phyloP scores from a whole-genome alignment of 2,113 vertebrate genomes.

The Fulmarus glacialis region DNA sequence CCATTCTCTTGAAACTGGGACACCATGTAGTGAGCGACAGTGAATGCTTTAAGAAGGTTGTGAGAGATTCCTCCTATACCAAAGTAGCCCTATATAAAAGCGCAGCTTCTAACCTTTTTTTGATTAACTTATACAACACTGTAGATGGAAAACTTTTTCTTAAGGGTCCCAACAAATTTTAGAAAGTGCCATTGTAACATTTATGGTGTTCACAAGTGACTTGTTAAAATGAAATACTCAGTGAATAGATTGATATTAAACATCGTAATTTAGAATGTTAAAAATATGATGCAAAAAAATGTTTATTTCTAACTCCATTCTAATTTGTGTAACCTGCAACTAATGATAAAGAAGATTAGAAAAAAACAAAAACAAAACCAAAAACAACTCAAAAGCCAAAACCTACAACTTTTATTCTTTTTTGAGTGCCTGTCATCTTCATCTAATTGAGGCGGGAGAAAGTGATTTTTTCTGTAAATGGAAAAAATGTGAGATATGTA shows the following conservation, averaged over 20 bases:
- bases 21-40: not conserved
- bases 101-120: not conserved
- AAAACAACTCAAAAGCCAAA: not conserved
- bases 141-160: not conserved
- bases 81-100: not conserved
- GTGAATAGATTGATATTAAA: not conserved
- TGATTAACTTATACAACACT: not conserved
- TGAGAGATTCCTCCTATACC: not conserved
- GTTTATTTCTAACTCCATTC: not conserved
- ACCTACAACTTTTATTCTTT: not conserved
- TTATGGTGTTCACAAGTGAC: not conserved
- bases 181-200: not conserved
- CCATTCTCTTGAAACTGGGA: not conserved
- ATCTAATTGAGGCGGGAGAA: not conserved
- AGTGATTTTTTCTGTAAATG: not conserved
- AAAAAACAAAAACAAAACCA: not conserved
- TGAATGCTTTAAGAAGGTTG: not conserved
- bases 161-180: not conserved
- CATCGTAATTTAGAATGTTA: not conserved
- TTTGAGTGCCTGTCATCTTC: not conserved
- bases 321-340: not conserved
- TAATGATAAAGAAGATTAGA: not conserved
- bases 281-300: not conserved
- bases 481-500: not conserved
- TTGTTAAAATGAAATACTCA: not conserved